A percentile compares a stretch with the other conserved stretches of the same genome.
Conservation (phyloP, 2,113 vertebrate species). For the Herpailurus yagouaroundi region DNA sequence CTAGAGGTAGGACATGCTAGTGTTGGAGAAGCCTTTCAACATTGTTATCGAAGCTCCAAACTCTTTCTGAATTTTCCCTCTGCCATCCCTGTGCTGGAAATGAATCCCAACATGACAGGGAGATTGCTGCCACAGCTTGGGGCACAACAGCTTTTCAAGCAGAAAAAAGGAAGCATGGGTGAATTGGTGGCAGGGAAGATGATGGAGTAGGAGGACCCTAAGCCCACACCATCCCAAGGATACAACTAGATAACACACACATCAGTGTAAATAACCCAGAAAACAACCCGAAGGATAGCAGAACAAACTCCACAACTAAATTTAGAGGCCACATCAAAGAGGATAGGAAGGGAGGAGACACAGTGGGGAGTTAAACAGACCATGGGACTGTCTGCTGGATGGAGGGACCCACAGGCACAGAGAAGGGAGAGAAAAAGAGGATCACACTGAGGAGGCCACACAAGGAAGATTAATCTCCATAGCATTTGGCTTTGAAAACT, state of each 20-base stretch:
- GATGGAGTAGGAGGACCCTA: background rate
- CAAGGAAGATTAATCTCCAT: background rate
- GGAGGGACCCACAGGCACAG: background rate
- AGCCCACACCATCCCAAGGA: background rate
- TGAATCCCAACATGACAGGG: accelerated
- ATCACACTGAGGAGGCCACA: background rate
- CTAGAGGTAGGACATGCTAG: background rate
- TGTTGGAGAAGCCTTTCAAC: accelerated
- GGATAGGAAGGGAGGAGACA: background rate
- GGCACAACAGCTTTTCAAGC: background rate
- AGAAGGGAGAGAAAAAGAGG: background rate
- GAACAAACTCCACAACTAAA: background rate
- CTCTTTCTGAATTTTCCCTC: background rate
- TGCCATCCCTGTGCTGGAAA: accelerated
- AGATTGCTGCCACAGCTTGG: accelerated
- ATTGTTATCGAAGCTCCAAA: background rate
- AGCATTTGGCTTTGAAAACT: background rate
- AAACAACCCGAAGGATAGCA: background rate
- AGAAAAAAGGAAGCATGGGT: background rate
- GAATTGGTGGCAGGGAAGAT: background rate
- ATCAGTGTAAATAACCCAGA: background rate
- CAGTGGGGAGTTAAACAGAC: background rate
- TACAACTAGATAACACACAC: background rate
- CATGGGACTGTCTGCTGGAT: background rate
- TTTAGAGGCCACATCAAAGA: background rate